These are phyloP conservation scores for Odocoileus virginianus DNA, from an alignment of 2,113 vertebrate genomes.

Conservation along the genomic window DNA sequence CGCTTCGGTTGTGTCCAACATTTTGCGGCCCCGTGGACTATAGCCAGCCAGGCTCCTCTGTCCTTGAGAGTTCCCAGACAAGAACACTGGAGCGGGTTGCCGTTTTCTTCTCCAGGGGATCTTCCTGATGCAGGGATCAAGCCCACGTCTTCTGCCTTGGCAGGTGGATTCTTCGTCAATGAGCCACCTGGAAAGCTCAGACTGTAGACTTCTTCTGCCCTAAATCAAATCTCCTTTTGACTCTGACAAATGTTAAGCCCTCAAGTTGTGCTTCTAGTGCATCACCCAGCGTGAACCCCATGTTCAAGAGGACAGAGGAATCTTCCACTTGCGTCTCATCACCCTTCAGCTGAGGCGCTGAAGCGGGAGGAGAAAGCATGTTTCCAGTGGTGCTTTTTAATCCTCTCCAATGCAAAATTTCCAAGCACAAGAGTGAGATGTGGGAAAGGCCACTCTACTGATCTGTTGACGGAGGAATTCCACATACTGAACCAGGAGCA, in stretches of 20 bases:
- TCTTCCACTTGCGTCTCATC: accelerated
- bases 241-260: too few relatives aligned
- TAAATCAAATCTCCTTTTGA: neutral
- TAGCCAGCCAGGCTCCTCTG: neutral
- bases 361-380: neutral
- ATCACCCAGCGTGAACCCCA: accelerated
- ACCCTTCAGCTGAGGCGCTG: accelerated
- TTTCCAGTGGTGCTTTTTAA: too few relatives aligned
- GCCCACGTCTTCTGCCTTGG: neutral
- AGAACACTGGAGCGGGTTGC: neutral
- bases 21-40: accelerated
- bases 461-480: accelerated
- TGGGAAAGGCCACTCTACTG: neutral
- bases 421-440: too few relatives aligned
- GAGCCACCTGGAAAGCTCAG: neutral
- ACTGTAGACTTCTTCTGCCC: too few relatives aligned
- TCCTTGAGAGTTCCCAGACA: neutral
- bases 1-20: neutral
- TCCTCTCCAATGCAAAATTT: accelerated
- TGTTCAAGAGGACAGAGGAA: neutral
- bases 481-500: neutral
- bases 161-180: neutral
- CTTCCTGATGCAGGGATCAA: neutral
- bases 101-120: neutral
- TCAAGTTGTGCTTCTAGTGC: neutral